Evolutionary conservation across 2,113 vertebrate species (phyloP).

Genomic region (Eurystomus gularis): DNA sequence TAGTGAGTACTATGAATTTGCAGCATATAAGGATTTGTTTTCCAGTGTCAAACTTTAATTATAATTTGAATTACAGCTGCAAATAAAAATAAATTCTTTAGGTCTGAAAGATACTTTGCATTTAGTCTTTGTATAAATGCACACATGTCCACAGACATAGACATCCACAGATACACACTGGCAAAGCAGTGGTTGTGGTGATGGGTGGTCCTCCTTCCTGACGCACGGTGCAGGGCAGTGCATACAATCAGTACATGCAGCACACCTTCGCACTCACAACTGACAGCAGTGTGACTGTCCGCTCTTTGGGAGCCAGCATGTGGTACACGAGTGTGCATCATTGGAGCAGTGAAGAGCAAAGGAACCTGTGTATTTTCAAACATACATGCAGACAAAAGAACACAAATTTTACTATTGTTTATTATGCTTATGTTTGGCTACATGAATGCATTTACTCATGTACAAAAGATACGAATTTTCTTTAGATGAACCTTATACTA

Average conservation of each 20-base stretch:
- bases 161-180: neutral
- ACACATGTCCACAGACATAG: no score
- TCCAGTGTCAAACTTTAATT: neutral
- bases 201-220: no score
- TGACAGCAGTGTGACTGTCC: neutral
- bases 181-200: neutral
- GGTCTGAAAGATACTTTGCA: neutral
- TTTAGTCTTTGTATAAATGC: neutral
- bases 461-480: neutral
- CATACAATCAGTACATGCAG: neutral
- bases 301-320: neutral
- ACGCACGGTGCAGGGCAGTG: neutral
- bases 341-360: neutral
- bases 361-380: neutral
- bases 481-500: neutral
- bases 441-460: neutral
- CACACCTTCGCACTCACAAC: neutral
- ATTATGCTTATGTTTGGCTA: neutral
- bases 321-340: neutral
- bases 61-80: neutral
- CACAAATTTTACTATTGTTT: neutral
- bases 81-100: neutral
- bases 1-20: neutral
- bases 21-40: neutral
- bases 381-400: neutral